phyloP scores from a whole-genome alignment of 2,888 invertebrate genomes.

The Cheilosia vernalis region DNA sequence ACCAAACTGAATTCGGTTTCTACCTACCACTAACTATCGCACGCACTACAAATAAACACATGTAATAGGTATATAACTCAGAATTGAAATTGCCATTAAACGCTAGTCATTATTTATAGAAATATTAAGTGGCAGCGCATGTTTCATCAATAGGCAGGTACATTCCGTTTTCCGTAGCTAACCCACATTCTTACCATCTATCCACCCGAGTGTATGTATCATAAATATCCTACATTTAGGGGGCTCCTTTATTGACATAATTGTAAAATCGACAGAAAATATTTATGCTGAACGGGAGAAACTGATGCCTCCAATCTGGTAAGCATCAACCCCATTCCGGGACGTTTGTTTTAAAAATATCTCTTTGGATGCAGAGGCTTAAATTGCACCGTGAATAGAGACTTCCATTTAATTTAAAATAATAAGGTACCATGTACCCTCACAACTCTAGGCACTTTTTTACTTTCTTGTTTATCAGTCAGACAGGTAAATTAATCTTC shows the following conservation, averaged over 20 bases:
- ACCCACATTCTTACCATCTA: slow-evolving; percentile 14
- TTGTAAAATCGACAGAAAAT: slow-evolving; percentile 41
- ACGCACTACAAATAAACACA: background rate
- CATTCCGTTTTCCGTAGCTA: slow-evolving; percentile 3
- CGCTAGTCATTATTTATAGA: slow-evolving; percentile 35
- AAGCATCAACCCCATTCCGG: slow-evolving; percentile 5
- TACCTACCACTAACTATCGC: too few relatives aligned
- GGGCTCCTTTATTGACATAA: slow-evolving; percentile 42
- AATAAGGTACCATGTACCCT: background rate
- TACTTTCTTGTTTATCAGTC: slow-evolving; percentile 30
- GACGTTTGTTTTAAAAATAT: slow-evolving; percentile 40
- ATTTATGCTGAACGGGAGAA: slow-evolving; percentile 21
- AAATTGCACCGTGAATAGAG: background rate
- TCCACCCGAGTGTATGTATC: background rate
- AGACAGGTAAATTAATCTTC: slow-evolving; percentile 27
- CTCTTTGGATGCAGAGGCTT: background rate
- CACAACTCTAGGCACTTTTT: slow-evolving; percentile 1
- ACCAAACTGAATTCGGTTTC: too few relatives aligned
- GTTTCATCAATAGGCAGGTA: slow-evolving; percentile 1
- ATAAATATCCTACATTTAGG: background rate
- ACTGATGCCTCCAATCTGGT: slow-evolving; percentile 25
- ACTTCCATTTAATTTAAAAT: slow-evolving; percentile 1
- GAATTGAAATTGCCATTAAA: slow-evolving; percentile 26
- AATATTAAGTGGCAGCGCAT: slow-evolving; percentile 43
- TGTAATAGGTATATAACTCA: background rate